Base-by-base conservation (phyloP, 2,113 vertebrate genomes). In the Reinhardtius hippoglossoides region DNA sequence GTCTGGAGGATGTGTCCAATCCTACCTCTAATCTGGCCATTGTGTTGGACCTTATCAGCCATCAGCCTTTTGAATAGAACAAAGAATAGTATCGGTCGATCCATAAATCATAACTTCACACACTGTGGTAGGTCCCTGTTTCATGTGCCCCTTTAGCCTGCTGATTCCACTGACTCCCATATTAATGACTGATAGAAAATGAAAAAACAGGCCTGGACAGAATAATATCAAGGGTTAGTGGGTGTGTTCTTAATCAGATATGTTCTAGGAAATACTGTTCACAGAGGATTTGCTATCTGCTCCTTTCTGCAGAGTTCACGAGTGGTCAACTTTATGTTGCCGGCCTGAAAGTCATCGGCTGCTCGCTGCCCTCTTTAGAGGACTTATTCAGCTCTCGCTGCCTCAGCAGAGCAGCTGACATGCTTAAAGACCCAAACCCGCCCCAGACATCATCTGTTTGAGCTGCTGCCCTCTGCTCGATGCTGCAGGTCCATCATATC, bases 31-130 rank as follows among this genome's bases (percentile, higher is more conserved):
- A 95, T 95, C 94, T 93, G 62, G 67, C 83, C 89, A 90, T 94
- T 94, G 93, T 95, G 85, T 84, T 76, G 71, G 31, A 70, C 54
- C 87, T 94, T 95, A 95, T 94, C 94, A 80, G 83, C 82, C 40
- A 68, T 76, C 75, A 69, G 86, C 24, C 54, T 88, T 88, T 83
- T 88, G 87, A 91, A 91, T 57, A 82, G 85, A 93, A 92, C 90
- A 94, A 92, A 94, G 88, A 92, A 89, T 79, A 84, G 80, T 75
- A 86, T 88, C 66, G 58, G 58, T 10, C 42, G 9, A 89, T 92
- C 89, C 90, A 93, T 93, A 92, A 94, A 94, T 95, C 92, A 93
- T 94, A 89, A 92, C 91, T 92, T 86, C 78, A 92, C 84, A 89
- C 71, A 65, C 75, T n/a, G 78, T 78, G 87, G 87, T 85, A 74